These are phyloP conservation scores for Rhinoraja longicauda DNA, from an alignment of 2,797 vertebrate genomes.

Conservation along the genomic window DNA sequence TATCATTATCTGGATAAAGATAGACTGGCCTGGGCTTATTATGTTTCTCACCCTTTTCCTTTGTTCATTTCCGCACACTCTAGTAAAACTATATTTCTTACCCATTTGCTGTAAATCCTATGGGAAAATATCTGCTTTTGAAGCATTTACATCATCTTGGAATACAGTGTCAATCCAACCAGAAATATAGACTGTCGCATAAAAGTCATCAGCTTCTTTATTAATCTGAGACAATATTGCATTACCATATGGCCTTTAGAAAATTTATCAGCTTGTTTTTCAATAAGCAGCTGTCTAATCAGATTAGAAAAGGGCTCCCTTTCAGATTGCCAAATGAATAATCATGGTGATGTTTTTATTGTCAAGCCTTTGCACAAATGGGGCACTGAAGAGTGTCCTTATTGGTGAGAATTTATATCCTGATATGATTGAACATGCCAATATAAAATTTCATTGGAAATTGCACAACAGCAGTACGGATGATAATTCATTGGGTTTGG, in stretches of 20 bases:
- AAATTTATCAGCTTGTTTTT: not conserved
- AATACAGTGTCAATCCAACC: not conserved
- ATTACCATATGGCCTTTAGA: not conserved
- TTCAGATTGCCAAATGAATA: not conserved
- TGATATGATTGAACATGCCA: not conserved
- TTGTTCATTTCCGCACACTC: not conserved
- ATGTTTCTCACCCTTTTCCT: not conserved
- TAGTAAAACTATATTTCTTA: not conserved
- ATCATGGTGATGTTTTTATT: not conserved
- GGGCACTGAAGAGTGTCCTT: not conserved
- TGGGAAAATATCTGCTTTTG: not conserved
- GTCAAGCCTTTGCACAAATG: not conserved
- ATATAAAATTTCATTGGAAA: not conserved
- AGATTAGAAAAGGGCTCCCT: not conserved
- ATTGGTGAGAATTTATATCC: not conserved
- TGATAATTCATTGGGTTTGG: conserved; percentile 15
- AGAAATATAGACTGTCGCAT: not conserved
- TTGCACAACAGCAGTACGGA: not conserved
- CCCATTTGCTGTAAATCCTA: not conserved
- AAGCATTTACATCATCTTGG: not conserved
- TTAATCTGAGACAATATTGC: not conserved
- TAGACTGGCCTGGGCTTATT: too few relatives aligned
- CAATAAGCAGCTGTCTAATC: not conserved
- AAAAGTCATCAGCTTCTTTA: conserved; percentile 2
- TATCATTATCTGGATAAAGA: not conserved